phyloP scores from a whole-genome alignment of 1,140 invertebrate species.

The Aricia agestis region DNA sequence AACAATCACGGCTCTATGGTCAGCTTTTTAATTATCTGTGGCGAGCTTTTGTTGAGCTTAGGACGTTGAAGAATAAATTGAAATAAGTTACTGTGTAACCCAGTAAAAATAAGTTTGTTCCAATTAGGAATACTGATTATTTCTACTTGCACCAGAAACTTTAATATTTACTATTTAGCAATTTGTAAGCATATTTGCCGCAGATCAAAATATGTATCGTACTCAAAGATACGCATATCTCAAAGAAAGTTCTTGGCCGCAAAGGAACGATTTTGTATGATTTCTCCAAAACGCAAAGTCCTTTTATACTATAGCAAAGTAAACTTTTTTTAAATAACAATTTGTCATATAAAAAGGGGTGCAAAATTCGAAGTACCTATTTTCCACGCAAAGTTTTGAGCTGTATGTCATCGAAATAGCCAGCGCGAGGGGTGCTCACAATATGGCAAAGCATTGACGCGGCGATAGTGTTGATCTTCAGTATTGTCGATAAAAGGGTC shows the following conservation, averaged over 20 bases:
- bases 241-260: too few species aligned
- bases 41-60: not conserved
- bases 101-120: too few species aligned
- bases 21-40: constrained; percentile 18
- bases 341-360: not conserved
- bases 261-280: too few species aligned
- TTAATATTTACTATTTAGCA: too few species aligned
- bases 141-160: too few species aligned
- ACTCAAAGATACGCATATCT: too few species aligned
- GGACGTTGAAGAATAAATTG: not conserved
- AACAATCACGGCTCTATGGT: constrained; percentile 30
- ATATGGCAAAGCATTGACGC: constrained; percentile 22
- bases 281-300: too few species aligned
- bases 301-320: too few species aligned
- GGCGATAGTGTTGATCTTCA: constrained; percentile 20
- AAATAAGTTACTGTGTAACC: too few species aligned
- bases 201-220: too few species aligned
- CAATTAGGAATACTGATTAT: too few species aligned
- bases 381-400: constrained; percentile 4
- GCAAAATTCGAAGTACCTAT: not conserved
- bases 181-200: too few species aligned
- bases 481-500: constrained; percentile 5
- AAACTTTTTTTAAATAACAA: not conserved
- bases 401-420: constrained; percentile 22
- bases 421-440: constrained; percentile 5